These are phyloP conservation scores for Myripristis jacobus DNA, from an alignment of 2,797 vertebrate species.

Conservation along the genomic window DNA sequence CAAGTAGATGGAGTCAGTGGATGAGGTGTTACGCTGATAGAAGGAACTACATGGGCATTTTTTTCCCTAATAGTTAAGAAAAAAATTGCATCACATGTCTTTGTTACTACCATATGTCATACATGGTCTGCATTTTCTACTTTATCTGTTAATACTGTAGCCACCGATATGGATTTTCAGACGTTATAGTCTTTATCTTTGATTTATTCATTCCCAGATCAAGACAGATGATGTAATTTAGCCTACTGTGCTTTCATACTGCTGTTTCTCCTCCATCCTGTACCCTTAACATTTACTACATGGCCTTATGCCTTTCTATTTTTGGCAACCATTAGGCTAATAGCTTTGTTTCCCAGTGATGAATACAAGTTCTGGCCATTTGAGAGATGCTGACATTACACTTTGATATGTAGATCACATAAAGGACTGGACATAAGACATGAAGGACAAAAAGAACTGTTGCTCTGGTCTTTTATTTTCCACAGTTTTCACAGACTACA, in stretches of 20 bases:
- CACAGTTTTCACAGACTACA: neutral
- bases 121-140: neutral
- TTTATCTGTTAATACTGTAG: too few species aligned
- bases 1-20: too few species aligned
- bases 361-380: slow-evolving; percentile 26
- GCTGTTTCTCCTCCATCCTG: neutral
- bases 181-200: too few species aligned
- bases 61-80: too few species aligned
- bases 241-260: neutral
- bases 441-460: too few species aligned
- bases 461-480: slow-evolving; percentile 14
- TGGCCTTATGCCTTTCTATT: neutral
- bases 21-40: too few species aligned
- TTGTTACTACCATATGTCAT: neutral
- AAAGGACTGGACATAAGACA: too few species aligned
- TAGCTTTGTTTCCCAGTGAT: neutral
- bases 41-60: too few species aligned
- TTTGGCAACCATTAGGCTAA: slow-evolving; percentile 16
- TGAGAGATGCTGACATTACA: slow-evolving; percentile 42
- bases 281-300: neutral
- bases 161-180: too few species aligned
- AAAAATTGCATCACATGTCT: neutral
- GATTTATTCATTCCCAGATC: neutral
- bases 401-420: slow-evolving; percentile 19
- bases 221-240: neutral